These are phyloP conservation scores for Camptogramma bilineatum DNA, from an alignment of 2,888 invertebrate genomes.

Conservation along the genomic window DNA sequence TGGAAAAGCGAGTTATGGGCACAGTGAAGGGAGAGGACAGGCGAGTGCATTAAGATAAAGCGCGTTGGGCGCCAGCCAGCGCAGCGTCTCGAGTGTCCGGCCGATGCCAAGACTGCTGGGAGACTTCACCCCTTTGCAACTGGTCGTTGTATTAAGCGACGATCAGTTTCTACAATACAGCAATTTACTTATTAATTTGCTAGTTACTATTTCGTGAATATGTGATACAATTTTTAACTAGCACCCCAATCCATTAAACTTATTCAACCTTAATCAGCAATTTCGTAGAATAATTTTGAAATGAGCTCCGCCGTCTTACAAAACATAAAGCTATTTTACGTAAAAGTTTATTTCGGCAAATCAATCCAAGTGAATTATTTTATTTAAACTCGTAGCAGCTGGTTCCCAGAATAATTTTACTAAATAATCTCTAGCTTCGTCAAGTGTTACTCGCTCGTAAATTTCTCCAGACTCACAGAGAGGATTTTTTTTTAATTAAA, in stretches of 20 bases:
- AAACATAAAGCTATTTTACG: constrained; percentile 22
- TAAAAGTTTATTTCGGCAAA: constrained; percentile 25
- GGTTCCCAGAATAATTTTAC: constrained; percentile 55
- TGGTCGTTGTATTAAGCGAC: constrained; percentile 33
- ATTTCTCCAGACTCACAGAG: constrained; percentile 51
- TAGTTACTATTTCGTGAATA: no score
- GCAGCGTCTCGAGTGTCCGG: constrained; percentile 80
- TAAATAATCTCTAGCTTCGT: constrained; percentile 56
- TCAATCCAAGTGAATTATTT: constrained; percentile 33
- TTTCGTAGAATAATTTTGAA: constrained; percentile 1
- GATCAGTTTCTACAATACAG: constrained; percentile 27
- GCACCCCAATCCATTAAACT: background rate
- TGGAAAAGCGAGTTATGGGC: constrained; percentile 72
- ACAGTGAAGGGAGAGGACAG: constrained; percentile 70
- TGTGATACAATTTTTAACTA: background rate
- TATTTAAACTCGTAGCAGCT: constrained; percentile 51
- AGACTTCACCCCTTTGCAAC: constrained; percentile 45
- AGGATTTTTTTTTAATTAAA: constrained; percentile 58
- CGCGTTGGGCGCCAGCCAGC: constrained; percentile 78
- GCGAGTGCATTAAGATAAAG: constrained; percentile 81
- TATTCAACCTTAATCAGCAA: background rate
- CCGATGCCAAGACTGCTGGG: constrained; percentile 67
- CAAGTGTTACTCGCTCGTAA: constrained; percentile 58
- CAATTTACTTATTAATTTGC: constrained; percentile 4
- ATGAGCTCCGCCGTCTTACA: background rate